Evolutionary conservation across 2,888 invertebrate genomes (phyloP).

Genomic region (Cerastis rubricosa): DNA sequence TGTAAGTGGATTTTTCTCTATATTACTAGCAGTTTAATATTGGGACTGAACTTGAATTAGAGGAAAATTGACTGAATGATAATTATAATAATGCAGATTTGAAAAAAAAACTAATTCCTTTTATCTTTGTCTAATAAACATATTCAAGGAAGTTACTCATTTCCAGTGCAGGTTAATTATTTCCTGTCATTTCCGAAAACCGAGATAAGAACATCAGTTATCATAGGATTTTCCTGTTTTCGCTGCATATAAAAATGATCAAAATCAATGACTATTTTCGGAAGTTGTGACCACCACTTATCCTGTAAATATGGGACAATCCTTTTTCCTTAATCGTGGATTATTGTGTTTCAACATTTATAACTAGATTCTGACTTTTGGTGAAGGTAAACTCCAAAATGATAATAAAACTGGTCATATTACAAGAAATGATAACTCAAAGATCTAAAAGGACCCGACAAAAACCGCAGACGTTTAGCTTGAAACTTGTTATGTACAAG

Average conservation of each 20-base stretch:
- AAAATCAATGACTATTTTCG: constrained; percentile 5
- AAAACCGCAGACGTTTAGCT: constrained; percentile 63
- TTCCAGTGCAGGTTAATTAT: background rate
- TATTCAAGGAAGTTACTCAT: background rate
- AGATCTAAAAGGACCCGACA: constrained; percentile 54
- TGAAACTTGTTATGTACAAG: constrained; percentile 78
- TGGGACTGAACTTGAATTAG: background rate
- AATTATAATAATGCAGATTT: too few species aligned
- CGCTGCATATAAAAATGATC: constrained; percentile 10
- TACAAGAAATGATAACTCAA: constrained; percentile 39
- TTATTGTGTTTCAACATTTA: background rate
- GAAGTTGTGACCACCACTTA: constrained; percentile 3
- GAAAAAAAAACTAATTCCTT: too few species aligned
- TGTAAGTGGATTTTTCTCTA: background rate
- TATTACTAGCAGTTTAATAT: background rate
- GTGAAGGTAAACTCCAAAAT: constrained; percentile 21
- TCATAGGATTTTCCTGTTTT: constrained; percentile 21
- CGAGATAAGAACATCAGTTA: constrained; percentile 18
- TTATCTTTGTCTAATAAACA: background rate
- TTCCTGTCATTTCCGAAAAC: constrained; percentile 13
- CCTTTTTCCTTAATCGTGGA: background rate
- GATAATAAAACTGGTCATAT: constrained; percentile 55
- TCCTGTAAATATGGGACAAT: background rate
- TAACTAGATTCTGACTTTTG: constrained; percentile 8
- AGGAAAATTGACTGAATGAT: background rate